phyloP scores from a whole-genome alignment of 2,797 vertebrate species.

The Eidolon dupreanum region DNA sequence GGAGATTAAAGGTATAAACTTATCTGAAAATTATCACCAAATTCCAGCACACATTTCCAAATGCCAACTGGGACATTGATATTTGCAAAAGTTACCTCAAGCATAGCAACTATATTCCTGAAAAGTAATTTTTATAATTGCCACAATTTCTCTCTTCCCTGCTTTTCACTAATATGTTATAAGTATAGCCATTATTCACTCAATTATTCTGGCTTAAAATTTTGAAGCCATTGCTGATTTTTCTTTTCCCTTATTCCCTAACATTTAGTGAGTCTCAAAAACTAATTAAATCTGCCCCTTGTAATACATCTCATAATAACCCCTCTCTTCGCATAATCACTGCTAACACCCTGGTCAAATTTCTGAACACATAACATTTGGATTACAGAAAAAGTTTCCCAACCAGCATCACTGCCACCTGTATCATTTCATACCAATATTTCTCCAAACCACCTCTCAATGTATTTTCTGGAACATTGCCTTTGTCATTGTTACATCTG shows the following conservation, averaged over 20 bases:
- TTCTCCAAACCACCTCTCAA: not conserved
- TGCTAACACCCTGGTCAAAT: not conserved
- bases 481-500: not conserved
- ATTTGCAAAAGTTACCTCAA: not conserved
- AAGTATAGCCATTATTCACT: not conserved
- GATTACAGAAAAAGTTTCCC: not conserved
- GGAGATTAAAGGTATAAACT: not conserved
- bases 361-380: not conserved
- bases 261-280: conserved; percentile 3
- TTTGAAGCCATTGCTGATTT: conserved; percentile 9
- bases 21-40: not conserved
- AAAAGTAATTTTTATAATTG: conserved; percentile 7
- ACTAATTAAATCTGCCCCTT: not conserved
- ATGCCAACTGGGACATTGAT: not conserved
- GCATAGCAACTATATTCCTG: not conserved
- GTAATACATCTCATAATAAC: not conserved
- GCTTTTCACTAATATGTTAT: not conserved
- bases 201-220: not conserved
- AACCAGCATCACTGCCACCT: not conserved
- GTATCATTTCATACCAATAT: not conserved
- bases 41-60: not conserved
- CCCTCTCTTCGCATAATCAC: not conserved
- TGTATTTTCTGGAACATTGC: not conserved
- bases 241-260: not conserved
- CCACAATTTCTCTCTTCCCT: not conserved